Conservation (phyloP, 2,797 vertebrate genomes). For the Pseudochirops corinnae region DNA sequence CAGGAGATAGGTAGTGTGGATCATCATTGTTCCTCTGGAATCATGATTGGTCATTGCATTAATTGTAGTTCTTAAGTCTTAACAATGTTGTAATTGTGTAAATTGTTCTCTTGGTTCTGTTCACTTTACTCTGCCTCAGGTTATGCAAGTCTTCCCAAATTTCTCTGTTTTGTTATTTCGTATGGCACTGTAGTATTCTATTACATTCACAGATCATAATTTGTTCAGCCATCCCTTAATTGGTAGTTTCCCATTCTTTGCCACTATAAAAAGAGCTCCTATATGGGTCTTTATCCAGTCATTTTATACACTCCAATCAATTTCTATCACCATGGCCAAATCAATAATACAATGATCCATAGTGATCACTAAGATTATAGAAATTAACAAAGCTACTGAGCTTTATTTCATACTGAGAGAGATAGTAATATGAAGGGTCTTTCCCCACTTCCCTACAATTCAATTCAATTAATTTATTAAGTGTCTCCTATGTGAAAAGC, state of each 20-base stretch:
- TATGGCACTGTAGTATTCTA: neutral
- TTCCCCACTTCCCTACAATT: neutral
- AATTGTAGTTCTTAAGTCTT: neutral
- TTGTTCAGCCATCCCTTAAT: neutral
- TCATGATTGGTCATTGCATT: neutral
- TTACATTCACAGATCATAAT: neutral
- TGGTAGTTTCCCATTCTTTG: neutral
- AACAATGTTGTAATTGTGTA: neutral
- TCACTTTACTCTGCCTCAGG: neutral
- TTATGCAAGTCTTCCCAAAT: neutral
- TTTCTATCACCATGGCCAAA: slow-evolving; percentile 36
- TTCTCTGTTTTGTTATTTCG: neutral
- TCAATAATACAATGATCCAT: slow-evolving; percentile 62
- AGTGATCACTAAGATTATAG: slow-evolving; percentile 69
- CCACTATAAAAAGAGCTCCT: neutral
- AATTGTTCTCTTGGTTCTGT: neutral
- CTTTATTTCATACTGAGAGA: neutral
- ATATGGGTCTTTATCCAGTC: neutral
- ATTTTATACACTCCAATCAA: slow-evolving; percentile 9
- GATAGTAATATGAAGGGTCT: neutral
- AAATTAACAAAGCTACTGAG: slow-evolving; percentile 66
- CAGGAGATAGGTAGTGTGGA: neutral
- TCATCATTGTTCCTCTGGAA: neutral
- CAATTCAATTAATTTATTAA: neutral
- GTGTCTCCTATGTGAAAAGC: neutral